phyloP scores from a whole-genome alignment of 2,797 vertebrate genomes.

The Hydrolagus colliei region DNA sequence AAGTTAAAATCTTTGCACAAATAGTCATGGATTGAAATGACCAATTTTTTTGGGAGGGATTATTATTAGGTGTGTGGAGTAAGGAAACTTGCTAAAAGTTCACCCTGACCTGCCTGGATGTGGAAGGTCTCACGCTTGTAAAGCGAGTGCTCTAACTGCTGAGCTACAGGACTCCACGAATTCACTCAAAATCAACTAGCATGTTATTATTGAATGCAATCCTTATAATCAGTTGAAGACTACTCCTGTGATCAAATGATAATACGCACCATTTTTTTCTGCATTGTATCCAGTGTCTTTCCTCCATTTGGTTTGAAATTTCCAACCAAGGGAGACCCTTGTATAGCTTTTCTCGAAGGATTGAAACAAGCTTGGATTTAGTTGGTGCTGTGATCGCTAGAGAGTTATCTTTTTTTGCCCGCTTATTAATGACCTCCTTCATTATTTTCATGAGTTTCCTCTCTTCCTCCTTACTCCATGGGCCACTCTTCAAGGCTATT shows the following conservation, averaged over 20 bases:
- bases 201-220: not conserved
- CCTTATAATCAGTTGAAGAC: not conserved
- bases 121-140: no score
- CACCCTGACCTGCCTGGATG: no score
- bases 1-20: no score
- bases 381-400: not conserved
- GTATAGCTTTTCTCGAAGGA: slow-evolving; percentile 46
- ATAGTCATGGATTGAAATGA: no score
- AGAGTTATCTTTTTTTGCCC: slow-evolving; percentile 21
- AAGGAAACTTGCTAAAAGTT: no score
- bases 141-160: no score
- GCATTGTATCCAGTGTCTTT: slow-evolving; percentile 59
- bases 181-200: not conserved
- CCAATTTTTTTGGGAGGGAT: no score
- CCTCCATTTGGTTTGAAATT: slow-evolving; percentile 54
- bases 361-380: accelerated
- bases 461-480: slow-evolving; percentile 53
- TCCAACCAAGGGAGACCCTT: slow-evolving; percentile 53
- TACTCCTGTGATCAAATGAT: not conserved
- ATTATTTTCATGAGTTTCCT: slow-evolving; percentile 48
- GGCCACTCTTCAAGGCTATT: slow-evolving; percentile 48
- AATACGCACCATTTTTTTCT: slow-evolving; percentile 59
- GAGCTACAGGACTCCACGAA: not conserved
- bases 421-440: slow-evolving; percentile 40
- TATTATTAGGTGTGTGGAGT: no score